Evolutionary conservation across 2,797 vertebrate species (phyloP), one percentile per base, ranked within the genome.

Genomic region (Merluccius polli): DNA sequence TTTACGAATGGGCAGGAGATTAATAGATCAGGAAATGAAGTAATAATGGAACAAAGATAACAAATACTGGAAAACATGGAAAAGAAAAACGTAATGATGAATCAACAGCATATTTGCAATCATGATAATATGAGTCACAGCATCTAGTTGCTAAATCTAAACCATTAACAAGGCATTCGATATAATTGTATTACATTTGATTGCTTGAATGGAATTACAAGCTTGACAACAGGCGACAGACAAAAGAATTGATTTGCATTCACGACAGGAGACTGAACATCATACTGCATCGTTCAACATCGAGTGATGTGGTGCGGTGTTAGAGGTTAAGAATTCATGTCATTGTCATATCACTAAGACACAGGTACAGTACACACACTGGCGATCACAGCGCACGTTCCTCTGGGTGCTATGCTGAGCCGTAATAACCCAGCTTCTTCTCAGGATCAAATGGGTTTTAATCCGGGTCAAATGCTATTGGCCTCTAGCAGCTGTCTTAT

Each of bases 401-500:
- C 44, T 69, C 30, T 12, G 65, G 68, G 21, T 35, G 41, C 69
- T 68, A 15, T 30, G 52, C 32, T 27, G 9, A 63, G 52, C 75
- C 67, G 68, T 38, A 77, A 78, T 77, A 74, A 78, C 72, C 30
- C 70, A 1, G 27, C 52, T 77, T 71, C 16, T 78, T 78, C 44
- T 65, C 71, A 69, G 72, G 33, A 77, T 76, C 11, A 70, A 52
- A 69, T 44, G 27, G 29, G 38, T 69, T 65, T 75, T 77, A 59
- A 70, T 73, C 74, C 18, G 9, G 27, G 36, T 68, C 27, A 59
- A 27, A 2, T 11, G 38, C 33, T 68, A 70, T 33, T 41, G 30
- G 29, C 78, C 74, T 69, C 63, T 32, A 70, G 78, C 36, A 78
- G 70, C 69, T 71, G 68, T 76, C 76, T 75, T 63, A 77, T 74